Evolutionary conservation across 2,113 vertebrate genomes (phyloP).

Genomic region (Otocyon megalotis): DNA sequence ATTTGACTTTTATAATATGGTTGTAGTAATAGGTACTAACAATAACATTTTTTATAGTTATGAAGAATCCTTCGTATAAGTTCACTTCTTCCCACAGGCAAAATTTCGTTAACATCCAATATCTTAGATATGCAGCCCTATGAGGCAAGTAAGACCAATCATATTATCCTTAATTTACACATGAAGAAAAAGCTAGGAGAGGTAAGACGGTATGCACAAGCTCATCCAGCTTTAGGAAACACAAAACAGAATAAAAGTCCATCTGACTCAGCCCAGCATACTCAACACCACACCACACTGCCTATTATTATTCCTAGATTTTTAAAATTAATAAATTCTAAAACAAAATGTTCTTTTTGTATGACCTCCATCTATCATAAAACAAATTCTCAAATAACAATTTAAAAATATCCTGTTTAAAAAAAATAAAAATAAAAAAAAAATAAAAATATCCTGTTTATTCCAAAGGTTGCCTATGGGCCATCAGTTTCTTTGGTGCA

Average conservation of each 20-base stretch:
- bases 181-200: neutral
- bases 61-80: neutral
- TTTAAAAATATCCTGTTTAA: neutral
- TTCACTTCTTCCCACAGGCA: neutral
- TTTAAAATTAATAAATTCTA: neutral
- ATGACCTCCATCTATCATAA: neutral
- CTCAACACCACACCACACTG: neutral
- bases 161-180: neutral
- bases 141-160: neutral
- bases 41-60: constrained; percentile 7
- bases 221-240: neutral
- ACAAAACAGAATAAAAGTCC: neutral
- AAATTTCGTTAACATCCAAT: neutral
- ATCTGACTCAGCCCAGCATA: neutral
- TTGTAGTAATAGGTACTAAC: neutral
- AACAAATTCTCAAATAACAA: constrained; percentile 23
- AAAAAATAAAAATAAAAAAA: too few species aligned
- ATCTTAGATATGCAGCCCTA: neutral
- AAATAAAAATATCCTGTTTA: neutral
- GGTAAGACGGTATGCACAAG: neutral
- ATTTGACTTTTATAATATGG: constrained; percentile 33
- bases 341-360: neutral
- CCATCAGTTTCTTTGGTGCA: neutral
- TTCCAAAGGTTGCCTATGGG: neutral
- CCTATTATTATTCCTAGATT: neutral